Conservation (phyloP, 2,797 vertebrate genomes). For the Sandelia bainsii region DNA sequence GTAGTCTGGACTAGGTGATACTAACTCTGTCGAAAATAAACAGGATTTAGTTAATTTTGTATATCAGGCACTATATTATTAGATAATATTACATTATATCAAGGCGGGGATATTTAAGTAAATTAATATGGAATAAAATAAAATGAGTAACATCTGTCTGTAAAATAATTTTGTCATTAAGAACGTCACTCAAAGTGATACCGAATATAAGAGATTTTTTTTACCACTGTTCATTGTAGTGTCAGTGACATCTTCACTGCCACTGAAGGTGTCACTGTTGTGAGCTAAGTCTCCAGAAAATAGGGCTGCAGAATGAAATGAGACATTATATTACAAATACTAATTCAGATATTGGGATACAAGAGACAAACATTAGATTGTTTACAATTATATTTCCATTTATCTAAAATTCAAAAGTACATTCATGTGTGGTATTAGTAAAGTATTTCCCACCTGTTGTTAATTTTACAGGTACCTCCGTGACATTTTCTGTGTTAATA, state of each 20-base stretch:
- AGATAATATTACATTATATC: neutral
- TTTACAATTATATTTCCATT: neutral
- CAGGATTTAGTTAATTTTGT: neutral
- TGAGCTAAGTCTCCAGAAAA: neutral
- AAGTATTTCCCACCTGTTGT: conserved; percentile 35
- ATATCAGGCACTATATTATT: neutral
- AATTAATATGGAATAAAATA: neutral
- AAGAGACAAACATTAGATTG: neutral
- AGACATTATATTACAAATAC: neutral
- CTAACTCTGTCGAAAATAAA: conserved; percentile 30
- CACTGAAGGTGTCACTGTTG: conserved; percentile 6
- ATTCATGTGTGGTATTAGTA: too few relatives aligned
- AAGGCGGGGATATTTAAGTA: neutral
- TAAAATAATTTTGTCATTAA: neutral
- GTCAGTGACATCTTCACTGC: neutral
- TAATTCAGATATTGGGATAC: neutral
- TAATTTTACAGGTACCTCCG: conserved; percentile 14
- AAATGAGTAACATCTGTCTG: neutral
- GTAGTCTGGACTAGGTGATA: conserved; percentile 31
- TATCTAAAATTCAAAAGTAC: neutral
- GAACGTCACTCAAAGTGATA: neutral
- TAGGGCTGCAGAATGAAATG: neutral
- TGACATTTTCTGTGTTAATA: conserved; percentile 29
- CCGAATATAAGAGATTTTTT: neutral
- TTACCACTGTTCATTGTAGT: conserved; percentile 32